Conservation (phyloP, 2,888 invertebrate genomes). For the Eupithecia subumbrata region DNA sequence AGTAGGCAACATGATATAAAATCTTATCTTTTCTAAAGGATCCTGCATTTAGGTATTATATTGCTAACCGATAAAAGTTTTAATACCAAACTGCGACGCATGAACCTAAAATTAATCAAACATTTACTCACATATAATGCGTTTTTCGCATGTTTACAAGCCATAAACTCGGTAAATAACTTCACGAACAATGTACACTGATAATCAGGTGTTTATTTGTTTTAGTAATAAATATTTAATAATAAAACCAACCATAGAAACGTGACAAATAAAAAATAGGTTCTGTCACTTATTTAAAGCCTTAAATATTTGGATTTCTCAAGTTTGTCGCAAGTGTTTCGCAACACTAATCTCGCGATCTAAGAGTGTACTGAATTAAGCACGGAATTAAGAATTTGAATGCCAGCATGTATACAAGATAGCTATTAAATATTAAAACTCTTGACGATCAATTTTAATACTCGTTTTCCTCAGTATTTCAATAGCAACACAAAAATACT, state of each 20-base stretch:
- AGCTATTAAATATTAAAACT: background rate
- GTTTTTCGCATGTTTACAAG: constrained; percentile 3
- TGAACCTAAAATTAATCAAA: background rate
- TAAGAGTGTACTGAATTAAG: background rate
- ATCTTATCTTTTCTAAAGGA: background rate
- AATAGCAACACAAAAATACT: background rate
- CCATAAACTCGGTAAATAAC: constrained; percentile 10
- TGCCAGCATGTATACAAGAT: background rate
- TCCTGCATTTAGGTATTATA: background rate
- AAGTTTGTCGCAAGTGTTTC: no score
- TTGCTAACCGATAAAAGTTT: background rate
- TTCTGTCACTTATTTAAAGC: background rate
- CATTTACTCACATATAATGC: background rate
- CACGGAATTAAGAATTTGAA: background rate
- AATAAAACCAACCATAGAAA: background rate
- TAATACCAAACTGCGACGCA: background rate
- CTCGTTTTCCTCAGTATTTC: background rate
- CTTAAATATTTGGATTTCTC: background rate
- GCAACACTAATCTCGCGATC: background rate
- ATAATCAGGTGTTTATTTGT: constrained; percentile 8
- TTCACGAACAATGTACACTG: constrained; percentile 6
- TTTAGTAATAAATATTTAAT: constrained; percentile 3
- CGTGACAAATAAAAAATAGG: background rate
- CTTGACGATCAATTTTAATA: background rate
- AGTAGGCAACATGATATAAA: background rate